Percentiles rank a stretch among this genome's conserved stretches.
phyloP scores from a whole-genome alignment of 1,140 invertebrate species.

The Grapholita molesta region DNA sequence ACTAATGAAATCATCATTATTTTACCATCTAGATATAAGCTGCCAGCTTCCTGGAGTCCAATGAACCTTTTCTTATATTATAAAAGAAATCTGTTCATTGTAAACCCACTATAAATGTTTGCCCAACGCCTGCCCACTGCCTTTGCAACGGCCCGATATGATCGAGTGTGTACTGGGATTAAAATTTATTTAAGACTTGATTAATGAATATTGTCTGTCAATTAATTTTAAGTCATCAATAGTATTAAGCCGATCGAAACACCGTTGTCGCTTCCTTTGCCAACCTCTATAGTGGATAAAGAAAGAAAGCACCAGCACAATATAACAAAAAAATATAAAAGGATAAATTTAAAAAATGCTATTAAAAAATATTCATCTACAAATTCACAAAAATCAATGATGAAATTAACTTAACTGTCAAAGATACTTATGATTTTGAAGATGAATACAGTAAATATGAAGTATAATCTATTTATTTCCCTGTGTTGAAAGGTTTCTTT shows the following conservation, averaged over 20 bases:
- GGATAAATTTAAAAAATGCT: constrained; percentile 35
- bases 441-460: not conserved
- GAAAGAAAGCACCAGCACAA: constrained; percentile 67
- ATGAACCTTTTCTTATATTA: constrained; percentile 23
- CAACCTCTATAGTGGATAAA: constrained; percentile 50
- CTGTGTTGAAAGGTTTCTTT: constrained; percentile 55
- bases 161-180: not conserved
- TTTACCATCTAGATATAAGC: constrained; percentile 61
- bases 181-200: constrained; percentile 18
- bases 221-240: constrained; percentile 77
- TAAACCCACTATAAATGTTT: not conserved
- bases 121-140: not conserved
- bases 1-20: constrained; percentile 35
- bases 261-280: constrained; percentile 60
- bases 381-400: not conserved
- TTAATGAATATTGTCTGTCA: constrained; percentile 62
- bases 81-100: not conserved
- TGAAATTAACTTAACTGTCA: not conserved
- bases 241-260: constrained; percentile 53
- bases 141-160: not conserved
- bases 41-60: constrained; percentile 25
- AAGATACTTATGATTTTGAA: not conserved
- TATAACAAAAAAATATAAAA: constrained; percentile 38
- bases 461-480: constrained; percentile 44
- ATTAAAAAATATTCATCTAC: constrained; percentile 26